Base-by-base conservation (phyloP, 2,113 vertebrate species). In the Nerophis ophidion region DNA sequence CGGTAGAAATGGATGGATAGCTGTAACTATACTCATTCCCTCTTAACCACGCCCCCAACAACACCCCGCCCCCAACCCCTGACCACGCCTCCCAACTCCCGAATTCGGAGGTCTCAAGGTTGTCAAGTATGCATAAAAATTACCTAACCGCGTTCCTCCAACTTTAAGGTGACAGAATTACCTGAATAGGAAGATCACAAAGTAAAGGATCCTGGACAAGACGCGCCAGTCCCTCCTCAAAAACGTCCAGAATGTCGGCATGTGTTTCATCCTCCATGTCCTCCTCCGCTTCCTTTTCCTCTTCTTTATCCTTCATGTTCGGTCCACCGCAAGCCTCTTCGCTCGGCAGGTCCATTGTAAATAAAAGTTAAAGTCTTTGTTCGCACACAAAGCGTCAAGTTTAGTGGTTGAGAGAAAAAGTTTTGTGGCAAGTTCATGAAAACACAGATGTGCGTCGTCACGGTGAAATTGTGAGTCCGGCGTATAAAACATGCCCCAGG, bases 151-250 rank as follows among this genome's bases (percentile, higher is more conserved):
- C 3, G 3, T 26, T 26, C 26, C 2, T 26, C 26, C 3, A 26
- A 26, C 26, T 26, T 26, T 26, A 3, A 26, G 4, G 26, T 26
- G 26, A n/a, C n/a, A n/a, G n/a, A n/a, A n/a, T n/a, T 17, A 60
- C 58, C 58, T 47, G 45, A 36, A 60, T 60, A 15, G 58, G 58
- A 35, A 60, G 58, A 48, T 60, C 58, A 46, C 58, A 60, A 7
- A 60, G 58, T 36, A 60, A 36, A 17, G 58, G 58, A 48, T 60
- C 46, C n/a, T 60, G 58, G 2, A 60, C 58, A 10, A 60, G 58
- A 8, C 34, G 58, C 10, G 58, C 58, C 14, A 60, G 58, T 60
- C 58, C 58, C 34, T 60, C 58, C 34, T 60, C 58, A 7, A 60
- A 60, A 34, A 60, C 12, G 46, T 60, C 58, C 33, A 60, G 12